Base-by-base conservation (phyloP, 2,888 invertebrate genomes). In the Drosophila pseudotakahashii region DNA sequence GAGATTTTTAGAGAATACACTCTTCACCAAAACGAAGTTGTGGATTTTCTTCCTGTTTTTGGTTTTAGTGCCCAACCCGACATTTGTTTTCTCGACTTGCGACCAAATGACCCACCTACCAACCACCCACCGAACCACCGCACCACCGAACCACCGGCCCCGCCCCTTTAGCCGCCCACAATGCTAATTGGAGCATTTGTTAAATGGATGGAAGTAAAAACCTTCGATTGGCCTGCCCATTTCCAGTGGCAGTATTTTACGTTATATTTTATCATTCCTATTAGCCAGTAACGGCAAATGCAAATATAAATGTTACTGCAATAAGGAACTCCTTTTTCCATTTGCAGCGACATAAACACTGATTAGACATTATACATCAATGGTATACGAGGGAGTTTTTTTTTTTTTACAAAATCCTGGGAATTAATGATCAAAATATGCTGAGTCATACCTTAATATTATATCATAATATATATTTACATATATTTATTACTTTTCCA, bases 111-210 rank as follows among this genome's bases (percentile, higher is more conserved):
- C 23, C 44, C 34, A 34, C 55, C 36, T 9, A 26, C 39, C 36
- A 26, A 47, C 7, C 47, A 48, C 14, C 55, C 45, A 58, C 37
- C 30, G 16, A 48, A 23, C 26, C 26, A 44, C 19, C 7, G 44
- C 9, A 7, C 44, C 44, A 44, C 44, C n/a, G 13, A 54, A 37
- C 47, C 47, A 26, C 36, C 11, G 13, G 7, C 36, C 10, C 7
- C 45, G 41, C 44, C 36, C 13, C 10, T n/a, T n/a, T 7, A 11
- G 41, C 48, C 61, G 59, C 75, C 73, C 66, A 58, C 77, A 71
- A 51, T 36, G 44, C 62, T 80, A 80, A 78, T 78, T 78, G 78
- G 76, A 78, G 61, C 73, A 60, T 79, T 77, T 78, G 73, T 69
- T 79, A 67, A 67, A 63, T 61, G 62, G 55, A 67, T 26, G 26